Base-by-base conservation (phyloP, 2,113 vertebrate species). In the Otocyon megalotis region DNA sequence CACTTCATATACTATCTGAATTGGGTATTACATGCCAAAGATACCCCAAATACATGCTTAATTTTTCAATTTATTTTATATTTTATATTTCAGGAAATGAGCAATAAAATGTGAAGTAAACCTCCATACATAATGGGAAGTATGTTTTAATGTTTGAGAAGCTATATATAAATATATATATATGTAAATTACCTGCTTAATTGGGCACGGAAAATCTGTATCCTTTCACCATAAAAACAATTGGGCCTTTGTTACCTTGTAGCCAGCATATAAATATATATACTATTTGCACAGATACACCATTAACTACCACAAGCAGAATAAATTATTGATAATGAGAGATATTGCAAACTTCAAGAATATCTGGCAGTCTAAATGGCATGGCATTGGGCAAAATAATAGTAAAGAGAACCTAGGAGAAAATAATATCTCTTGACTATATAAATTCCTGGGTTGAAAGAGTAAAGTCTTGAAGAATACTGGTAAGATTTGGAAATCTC, bases 121-220 rank as follows among this genome's bases (percentile, higher is more conserved):
- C 35, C 91, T 69, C 95, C 54, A 97, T 48, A 88, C 93, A 98
- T 91, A 97, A 96, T 85, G 54, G 74, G 81, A 98, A 98, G 97
- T 95, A 95, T 81, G 80, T 96, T 98, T 97, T 97, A 98, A 98
- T 97, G 94, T 97, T 96, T 94, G 97, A 98, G 88, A 91, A 91
- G 93, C 94, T 98, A 97, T 94, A 95, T 43, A 43, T 43, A 43
- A 43, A 43, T 98, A 97, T 94, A 95, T 98, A 97, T 93, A 95
- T 96, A 35, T 98, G 83, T 97, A 98, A 98, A 98, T 99, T 98
- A 98, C 94, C 76, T 97, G 93, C 91, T 97, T 97, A 97, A 98
- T 93, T 98, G 81, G 93, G 32, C 97, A 98, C 82, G 96, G 98
- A 98, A 96, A 98, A 94, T 63, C 96, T 97, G 14, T 85, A 74